Conservation (phyloP, 2,797 vertebrate species). For the Gallirallus australis region DNA sequence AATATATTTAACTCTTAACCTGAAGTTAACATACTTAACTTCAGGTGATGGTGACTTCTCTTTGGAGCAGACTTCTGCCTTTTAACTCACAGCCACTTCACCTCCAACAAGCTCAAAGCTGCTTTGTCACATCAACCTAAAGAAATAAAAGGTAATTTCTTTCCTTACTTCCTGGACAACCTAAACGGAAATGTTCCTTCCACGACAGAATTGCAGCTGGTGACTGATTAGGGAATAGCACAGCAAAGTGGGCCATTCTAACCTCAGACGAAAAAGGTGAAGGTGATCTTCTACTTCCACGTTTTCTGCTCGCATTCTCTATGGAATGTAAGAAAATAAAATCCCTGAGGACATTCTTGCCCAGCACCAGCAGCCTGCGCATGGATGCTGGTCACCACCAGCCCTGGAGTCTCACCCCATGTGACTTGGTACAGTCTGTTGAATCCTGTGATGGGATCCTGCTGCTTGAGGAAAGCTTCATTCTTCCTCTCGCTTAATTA, state of each 20-base stretch:
- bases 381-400: neutral
- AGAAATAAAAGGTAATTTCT: neutral
- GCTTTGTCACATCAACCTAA: neutral
- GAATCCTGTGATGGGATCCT: neutral
- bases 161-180: neutral
- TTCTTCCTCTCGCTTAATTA: slow-evolving; percentile 38
- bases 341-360: neutral
- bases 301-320: neutral
- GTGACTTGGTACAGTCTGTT: neutral
- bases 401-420: neutral
- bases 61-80: neutral
- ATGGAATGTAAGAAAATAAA: neutral
- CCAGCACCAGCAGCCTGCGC: neutral
- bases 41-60: neutral
- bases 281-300: neutral
- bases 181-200: neutral
- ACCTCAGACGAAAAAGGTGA: neutral
- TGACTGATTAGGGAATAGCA: neutral
- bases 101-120: neutral
- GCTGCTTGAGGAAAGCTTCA: neutral
- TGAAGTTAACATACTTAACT: neutral
- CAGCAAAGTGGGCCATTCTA: neutral
- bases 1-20: neutral
- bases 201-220: neutral
- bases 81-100: neutral